Evolutionary conservation across 2,113 vertebrate species (phyloP).

Genomic region (Gila orcuttii): DNA sequence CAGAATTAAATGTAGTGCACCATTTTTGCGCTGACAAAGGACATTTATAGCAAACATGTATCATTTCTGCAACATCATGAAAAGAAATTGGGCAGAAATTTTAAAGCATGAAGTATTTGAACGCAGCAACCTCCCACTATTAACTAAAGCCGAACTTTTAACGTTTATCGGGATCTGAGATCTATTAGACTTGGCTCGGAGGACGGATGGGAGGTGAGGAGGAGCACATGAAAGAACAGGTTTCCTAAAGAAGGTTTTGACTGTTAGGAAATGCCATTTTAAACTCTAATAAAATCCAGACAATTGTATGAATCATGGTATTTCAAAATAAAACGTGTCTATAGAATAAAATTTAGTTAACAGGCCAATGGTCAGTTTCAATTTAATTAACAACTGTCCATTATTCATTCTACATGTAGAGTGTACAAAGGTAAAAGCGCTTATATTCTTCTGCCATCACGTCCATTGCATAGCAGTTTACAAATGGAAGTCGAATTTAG

Average conservation of each 20-base stretch:
- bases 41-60: background rate
- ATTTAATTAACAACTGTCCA: background rate
- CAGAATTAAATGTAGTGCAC: constrained; percentile 28
- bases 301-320: background rate
- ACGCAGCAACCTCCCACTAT: constrained; percentile 6
- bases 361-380: background rate
- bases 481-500: background rate
- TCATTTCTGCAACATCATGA: constrained; percentile 6
- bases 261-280: background rate
- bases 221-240: constrained; percentile 27
- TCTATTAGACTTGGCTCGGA: constrained; percentile 11
- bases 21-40: constrained; percentile 20
- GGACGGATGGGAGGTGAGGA: constrained; percentile 31
- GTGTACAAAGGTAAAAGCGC: background rate
- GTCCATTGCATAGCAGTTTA: background rate
- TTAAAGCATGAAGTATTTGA: constrained; percentile 8
- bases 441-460: background rate
- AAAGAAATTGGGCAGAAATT: background rate
- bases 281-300: background rate
- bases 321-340: background rate
- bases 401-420: background rate
- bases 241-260: constrained; percentile 14
- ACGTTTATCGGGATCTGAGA: constrained; percentile 27
- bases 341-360: background rate
- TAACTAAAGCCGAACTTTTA: constrained; percentile 7